A percentile compares a stretch with the other conserved stretches of the same genome.
Evolutionary conservation across 1,140 invertebrate species (phyloP).

Genomic region (Pachypeltis micranthus): DNA sequence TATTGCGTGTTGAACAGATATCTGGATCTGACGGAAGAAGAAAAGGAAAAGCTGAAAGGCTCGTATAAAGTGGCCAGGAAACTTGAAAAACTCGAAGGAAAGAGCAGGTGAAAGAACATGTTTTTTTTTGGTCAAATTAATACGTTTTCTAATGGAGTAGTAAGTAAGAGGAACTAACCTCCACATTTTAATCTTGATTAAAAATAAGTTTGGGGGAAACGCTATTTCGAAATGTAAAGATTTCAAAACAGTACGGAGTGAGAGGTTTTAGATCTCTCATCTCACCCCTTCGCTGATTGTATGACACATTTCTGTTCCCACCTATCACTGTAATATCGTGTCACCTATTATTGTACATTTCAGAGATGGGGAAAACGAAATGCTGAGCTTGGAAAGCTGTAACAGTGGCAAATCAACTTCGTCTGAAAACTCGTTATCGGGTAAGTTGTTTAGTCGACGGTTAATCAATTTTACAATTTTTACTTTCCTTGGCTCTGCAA

Average conservation of each 20-base stretch:
- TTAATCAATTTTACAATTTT: too few species aligned
- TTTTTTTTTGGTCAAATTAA: too few species aligned
- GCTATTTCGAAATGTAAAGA: too few species aligned
- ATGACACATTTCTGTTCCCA: too few species aligned
- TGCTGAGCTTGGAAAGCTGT: constrained; percentile 62
- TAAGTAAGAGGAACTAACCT: not conserved
- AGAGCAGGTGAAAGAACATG: constrained; percentile 43
- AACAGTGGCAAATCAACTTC: constrained; percentile 36
- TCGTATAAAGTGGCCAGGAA: constrained; percentile 88
- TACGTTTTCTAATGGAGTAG: constrained; percentile 41
- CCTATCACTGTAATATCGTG: too few species aligned
- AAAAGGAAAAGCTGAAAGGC: constrained; percentile 81
- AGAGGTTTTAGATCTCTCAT: too few species aligned
- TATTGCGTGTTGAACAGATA: constrained; percentile 44
- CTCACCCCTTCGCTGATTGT: too few species aligned
- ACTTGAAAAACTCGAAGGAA: constrained; percentile 75
- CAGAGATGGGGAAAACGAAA: constrained; percentile 49
- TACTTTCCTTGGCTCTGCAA: too few species aligned
- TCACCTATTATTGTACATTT: too few species aligned
- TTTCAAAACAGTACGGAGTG: too few species aligned
- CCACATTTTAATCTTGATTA: constrained; percentile 18
- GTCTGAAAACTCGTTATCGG: constrained; percentile 52
- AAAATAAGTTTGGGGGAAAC: not conserved
- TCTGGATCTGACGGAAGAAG: constrained; percentile 83
- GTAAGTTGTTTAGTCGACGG: constrained; percentile 30